These are phyloP conservation scores for Scolopax rusticola DNA, from an alignment of 2,797 vertebrate species.

Conservation along the genomic window DNA sequence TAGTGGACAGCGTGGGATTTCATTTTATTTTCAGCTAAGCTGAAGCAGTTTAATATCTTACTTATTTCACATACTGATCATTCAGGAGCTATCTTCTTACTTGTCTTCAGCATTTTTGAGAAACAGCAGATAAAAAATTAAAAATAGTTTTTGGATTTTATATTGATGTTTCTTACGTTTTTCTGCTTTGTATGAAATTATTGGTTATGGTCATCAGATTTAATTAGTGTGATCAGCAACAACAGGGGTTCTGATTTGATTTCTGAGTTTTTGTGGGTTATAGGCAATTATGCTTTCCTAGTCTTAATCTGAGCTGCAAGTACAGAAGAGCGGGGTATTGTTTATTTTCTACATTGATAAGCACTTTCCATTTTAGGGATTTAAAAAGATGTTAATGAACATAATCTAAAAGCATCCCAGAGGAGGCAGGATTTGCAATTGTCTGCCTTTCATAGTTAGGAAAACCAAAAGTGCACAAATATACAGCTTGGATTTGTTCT, in stretches of 20 bases:
- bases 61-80: neutral
- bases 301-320: neutral
- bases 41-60: neutral
- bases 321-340: neutral
- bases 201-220: neutral
- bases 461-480: neutral
- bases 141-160: neutral
- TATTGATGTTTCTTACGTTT: neutral
- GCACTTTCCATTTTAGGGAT: neutral
- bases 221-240: neutral
- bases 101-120: neutral
- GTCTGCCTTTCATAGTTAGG: neutral
- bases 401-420: neutral
- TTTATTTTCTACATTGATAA: neutral
- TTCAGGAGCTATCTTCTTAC: neutral
- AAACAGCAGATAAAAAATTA: neutral
- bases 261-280: neutral
- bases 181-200: neutral
- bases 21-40: neutral
- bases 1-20: neutral
- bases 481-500: neutral
- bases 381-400: neutral
- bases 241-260: neutral
- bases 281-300: neutral
- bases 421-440: neutral